A percentile compares a stretch with the other conserved stretches of the same genome.
These are phyloP conservation scores for Drosophila barbarae DNA, from an alignment of 2,888 invertebrate genomes.

Conservation along the genomic window DNA sequence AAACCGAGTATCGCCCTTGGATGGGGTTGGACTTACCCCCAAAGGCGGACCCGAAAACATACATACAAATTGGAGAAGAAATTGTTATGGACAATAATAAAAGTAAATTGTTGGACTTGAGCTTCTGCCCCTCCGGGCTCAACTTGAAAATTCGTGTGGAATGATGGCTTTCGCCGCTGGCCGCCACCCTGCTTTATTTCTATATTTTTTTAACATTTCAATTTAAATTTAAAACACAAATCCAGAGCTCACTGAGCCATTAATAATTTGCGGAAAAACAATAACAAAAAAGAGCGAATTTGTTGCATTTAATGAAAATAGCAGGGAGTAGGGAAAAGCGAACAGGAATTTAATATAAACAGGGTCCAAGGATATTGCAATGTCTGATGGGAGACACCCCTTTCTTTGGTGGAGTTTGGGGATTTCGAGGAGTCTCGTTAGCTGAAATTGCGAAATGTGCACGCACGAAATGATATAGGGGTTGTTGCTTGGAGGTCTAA, in stretches of 20 bases:
- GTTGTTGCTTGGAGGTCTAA: slow-evolving; percentile 18
- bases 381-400: slow-evolving; percentile 29
- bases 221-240: slow-evolving; percentile 50
- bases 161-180: slow-evolving; percentile 11
- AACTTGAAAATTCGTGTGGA: slow-evolving; percentile 26
- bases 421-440: slow-evolving; percentile 56
- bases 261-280: slow-evolving; percentile 54
- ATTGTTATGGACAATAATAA: slow-evolving; percentile 56
- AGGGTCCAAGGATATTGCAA: slow-evolving; percentile 53
- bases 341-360: slow-evolving; percentile 48
- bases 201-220: slow-evolving; percentile 23
- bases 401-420: slow-evolving; percentile 13
- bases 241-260: slow-evolving; percentile 49
- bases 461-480: slow-evolving; percentile 53
- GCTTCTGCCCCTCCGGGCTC: slow-evolving; percentile 16
- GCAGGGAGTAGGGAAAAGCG: slow-evolving; percentile 19
- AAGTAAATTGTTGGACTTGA: slow-evolving; percentile 50
- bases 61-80: slow-evolving; percentile 19
- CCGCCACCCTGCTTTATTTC: neutral
- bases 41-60: slow-evolving; percentile 42
- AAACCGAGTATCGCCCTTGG: slow-evolving; percentile 58
- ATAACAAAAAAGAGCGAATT: slow-evolving; percentile 46
- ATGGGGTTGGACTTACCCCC: slow-evolving; percentile 58
- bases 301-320: slow-evolving; percentile 54
- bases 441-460: slow-evolving; percentile 68